Conservation (phyloP, 2,113 vertebrate genomes). For the Calidris pygmaea region DNA sequence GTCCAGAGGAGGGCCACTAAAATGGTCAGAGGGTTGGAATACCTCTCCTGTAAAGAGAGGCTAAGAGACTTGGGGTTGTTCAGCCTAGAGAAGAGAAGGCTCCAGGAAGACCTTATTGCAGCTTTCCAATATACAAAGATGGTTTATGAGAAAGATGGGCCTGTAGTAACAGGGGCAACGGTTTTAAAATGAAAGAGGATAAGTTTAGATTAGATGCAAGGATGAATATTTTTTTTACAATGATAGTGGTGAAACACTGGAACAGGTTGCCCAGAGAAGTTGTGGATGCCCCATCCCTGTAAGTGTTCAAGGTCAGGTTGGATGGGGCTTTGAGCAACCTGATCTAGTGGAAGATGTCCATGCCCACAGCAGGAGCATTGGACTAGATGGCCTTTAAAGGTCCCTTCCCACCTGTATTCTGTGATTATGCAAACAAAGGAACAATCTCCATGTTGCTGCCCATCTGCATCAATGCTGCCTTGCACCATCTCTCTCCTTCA, state of each 20-base stretch:
- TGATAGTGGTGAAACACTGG: rapidly evolving
- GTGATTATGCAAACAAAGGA: neutral
- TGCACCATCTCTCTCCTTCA: neutral
- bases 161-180: neutral
- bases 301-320: neutral
- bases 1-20: neutral
- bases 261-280: neutral
- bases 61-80: neutral
- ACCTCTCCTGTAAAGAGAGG: neutral
- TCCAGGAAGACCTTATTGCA: rapidly evolving
- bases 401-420: neutral
- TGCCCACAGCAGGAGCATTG: neutral
- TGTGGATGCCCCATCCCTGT: neutral
- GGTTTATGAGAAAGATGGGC: neutral
- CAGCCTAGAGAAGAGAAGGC: neutral
- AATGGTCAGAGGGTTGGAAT: too few species aligned
- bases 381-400: neutral
- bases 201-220: neutral
- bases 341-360: neutral
- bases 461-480: neutral
- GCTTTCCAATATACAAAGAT: neutral
- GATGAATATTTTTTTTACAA: neutral
- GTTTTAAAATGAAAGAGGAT: neutral
- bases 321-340: neutral
- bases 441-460: neutral